phyloP scores from a whole-genome alignment of 1,140 invertebrate species.

The Neuroterus valhalla region DNA sequence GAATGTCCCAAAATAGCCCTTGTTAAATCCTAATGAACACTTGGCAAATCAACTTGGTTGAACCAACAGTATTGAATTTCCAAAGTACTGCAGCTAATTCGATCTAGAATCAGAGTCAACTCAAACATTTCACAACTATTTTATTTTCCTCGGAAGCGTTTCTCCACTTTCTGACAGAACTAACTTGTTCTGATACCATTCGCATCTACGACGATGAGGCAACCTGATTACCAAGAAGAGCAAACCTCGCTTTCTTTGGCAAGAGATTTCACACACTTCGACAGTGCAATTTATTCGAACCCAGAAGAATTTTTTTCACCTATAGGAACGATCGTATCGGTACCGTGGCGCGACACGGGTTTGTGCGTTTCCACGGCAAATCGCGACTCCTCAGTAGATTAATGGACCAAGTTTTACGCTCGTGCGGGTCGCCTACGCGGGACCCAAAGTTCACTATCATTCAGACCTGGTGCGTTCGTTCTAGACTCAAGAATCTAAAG shows the following conservation, averaged over 20 bases:
- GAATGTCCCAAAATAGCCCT: too few relatives aligned
- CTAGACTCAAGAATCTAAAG: not conserved
- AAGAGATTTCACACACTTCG: slow-evolving; percentile 5
- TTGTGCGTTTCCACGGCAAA: slow-evolving; percentile 21
- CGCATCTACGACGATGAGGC: not conserved
- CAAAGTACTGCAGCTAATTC: too few relatives aligned
- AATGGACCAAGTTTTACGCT: slow-evolving; percentile 28
- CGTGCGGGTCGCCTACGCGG: slow-evolving; percentile 19
- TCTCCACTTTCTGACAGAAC: not conserved
- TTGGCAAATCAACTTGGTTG: too few relatives aligned
- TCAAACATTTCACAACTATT: too few relatives aligned
- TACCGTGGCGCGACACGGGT: slow-evolving; percentile 27
- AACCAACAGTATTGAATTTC: too few relatives aligned
- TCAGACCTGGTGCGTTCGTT: slow-evolving; percentile 4
- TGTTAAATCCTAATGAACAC: too few relatives aligned
- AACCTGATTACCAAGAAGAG: not conserved
- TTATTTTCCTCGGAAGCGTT: not conserved
- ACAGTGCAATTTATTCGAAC: slow-evolving; percentile 14
- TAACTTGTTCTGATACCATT: not conserved
- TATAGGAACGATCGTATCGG: slow-evolving; percentile 12
- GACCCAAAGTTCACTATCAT: slow-evolving; percentile 24
- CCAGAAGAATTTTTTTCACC: not conserved
- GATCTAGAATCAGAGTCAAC: too few relatives aligned
- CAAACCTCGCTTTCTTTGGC: not conserved
- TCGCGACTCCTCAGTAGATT: slow-evolving; percentile 26